These are phyloP conservation scores for Standfussiana lucernea DNA, from an alignment of 2,888 invertebrate genomes.

Conservation along the genomic window DNA sequence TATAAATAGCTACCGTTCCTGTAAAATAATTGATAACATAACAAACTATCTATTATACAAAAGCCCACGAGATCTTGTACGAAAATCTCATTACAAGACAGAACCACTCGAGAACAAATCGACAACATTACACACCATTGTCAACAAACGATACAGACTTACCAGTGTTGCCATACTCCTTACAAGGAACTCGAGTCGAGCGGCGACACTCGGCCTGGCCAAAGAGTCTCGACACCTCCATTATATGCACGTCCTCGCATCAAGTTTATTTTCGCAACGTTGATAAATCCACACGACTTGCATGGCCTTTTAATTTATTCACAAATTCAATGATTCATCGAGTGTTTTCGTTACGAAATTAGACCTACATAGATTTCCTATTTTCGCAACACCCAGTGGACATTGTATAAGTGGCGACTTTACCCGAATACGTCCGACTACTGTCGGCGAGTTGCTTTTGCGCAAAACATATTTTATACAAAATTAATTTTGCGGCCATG, in stretches of 20 bases:
- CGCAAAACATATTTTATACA: slow-evolving; percentile 57
- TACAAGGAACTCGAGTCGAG: slow-evolving; percentile 45
- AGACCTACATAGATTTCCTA: slow-evolving; percentile 68
- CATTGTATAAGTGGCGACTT: slow-evolving; percentile 65
- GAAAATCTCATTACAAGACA: slow-evolving; percentile 38
- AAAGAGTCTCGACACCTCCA: slow-evolving; percentile 52
- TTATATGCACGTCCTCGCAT: slow-evolving; percentile 43
- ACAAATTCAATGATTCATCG: slow-evolving; percentile 66
- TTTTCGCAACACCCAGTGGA: slow-evolving; percentile 67
- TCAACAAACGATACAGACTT: slow-evolving; percentile 30
- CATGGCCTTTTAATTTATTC: slow-evolving; percentile 61
- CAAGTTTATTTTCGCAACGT: slow-evolving; percentile 52
- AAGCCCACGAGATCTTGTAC: not conserved
- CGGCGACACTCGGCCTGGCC: slow-evolving; percentile 29
- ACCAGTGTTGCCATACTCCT: slow-evolving; percentile 44
- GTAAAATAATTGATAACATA: not conserved
- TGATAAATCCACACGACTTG: slow-evolving; percentile 57
- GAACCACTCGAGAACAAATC: slow-evolving; percentile 40
- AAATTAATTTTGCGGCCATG: slow-evolving; percentile 50
- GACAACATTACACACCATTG: slow-evolving; percentile 50
- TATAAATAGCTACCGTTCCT: not conserved
- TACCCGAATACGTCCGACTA: slow-evolving; percentile 65
- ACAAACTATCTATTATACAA: not conserved
- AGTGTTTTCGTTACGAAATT: slow-evolving; percentile 63
- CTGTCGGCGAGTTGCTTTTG: slow-evolving; percentile 57